Base-by-base conservation (phyloP, 2,888 invertebrate species). In the Adineta ricciae region DNA sequence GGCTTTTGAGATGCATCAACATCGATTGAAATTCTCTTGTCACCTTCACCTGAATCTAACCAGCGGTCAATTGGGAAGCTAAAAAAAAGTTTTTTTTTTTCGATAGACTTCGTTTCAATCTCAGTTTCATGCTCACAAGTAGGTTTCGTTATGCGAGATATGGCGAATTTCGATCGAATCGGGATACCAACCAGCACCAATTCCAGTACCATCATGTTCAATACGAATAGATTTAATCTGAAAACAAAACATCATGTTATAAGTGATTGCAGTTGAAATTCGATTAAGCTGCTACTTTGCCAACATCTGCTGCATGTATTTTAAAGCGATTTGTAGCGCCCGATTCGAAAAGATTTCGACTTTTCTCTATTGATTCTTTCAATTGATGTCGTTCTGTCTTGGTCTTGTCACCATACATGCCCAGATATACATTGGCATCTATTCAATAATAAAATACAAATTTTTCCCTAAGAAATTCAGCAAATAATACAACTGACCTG, bases 41-140 rank as follows among this genome's bases (percentile, higher is more conserved):
- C 85, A 4, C 54, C 85, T 84, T 85, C 85, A 8, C 46, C 83
- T 78, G 32, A 38, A 82, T 85, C 85, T 9, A 85, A 52, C 85
- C 85, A 85, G n/a, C 85, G 49, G 24, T 83, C 73, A 41, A 85
- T 32, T 3, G 83, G 73, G 36, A 85, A 85, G 9, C 85, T 85
- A 82, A 7, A 21, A 46, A 46, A 46, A 46, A 46, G 46, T 46
- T 46, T 46, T 46, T 11, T n/a, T n/a, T 8, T 8, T 8, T 46
- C 46, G 8, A 46, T 46, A 11, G 5, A 46, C 46, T 46, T 46
- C 14, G 0, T 11, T 46, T 46, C 14, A 0, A 84, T 54, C 38
- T n/a, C 14, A 32, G 46, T 41, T 14, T 41, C 19, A n/a, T 5
- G 14, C n/a, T 24, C 73, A 78, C 54, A 56, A 82, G 11, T 83